Conservation (phyloP, 2,888 invertebrate species). For the Rhopalosiphum nymphaeae region DNA sequence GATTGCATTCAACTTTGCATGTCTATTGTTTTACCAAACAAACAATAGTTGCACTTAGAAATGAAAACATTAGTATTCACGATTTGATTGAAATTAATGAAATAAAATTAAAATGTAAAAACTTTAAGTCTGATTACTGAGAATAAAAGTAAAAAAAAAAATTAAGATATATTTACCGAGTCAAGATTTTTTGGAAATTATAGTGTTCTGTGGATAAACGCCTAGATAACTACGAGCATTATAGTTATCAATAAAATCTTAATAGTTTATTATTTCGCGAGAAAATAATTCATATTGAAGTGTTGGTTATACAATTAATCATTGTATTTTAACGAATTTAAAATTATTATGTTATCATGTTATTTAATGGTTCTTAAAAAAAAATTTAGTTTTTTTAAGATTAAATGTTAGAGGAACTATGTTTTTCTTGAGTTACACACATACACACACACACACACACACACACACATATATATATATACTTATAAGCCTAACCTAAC, state of each 20-base stretch:
- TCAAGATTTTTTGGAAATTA: neutral
- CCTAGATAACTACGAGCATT: neutral
- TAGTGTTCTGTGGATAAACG: neutral
- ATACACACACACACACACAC: no score
- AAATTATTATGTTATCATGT: neutral
- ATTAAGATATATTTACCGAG: neutral
- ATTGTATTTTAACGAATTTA: neutral
- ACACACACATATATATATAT: neutral
- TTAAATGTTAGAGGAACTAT: neutral
- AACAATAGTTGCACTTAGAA: neutral
- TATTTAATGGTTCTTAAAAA: neutral
- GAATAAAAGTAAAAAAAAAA: neutral
- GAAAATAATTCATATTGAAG: neutral
- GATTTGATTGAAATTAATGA: neutral
- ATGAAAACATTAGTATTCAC: neutral
- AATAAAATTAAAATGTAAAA: neutral
- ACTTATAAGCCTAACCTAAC: neutral
- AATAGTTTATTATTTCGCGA: neutral
- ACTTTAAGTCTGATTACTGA: neutral
- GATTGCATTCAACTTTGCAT: neutral
- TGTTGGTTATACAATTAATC: neutral
- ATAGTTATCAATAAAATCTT: neutral
- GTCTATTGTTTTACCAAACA: neutral
- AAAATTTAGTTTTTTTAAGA: neutral
- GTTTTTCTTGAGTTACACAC: neutral